Evolutionary conservation across 2,797 vertebrate genomes (phyloP).

Genomic region (Crenichthys baileyi): DNA sequence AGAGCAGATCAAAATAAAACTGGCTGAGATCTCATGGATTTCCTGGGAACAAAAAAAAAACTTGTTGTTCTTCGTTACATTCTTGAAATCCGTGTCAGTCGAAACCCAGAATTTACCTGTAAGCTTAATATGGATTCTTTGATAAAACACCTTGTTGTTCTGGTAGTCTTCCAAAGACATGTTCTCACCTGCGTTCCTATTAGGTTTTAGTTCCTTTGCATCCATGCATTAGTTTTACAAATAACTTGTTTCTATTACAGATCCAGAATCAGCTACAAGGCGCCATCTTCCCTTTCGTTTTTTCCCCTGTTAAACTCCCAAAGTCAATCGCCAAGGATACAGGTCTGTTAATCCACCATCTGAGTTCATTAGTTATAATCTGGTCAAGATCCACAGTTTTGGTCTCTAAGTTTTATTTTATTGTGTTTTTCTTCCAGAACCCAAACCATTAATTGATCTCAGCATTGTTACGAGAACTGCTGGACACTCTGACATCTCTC

Average conservation of each 20-base stretch:
- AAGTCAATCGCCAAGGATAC: constrained; percentile 95
- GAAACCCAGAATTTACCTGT: neutral
- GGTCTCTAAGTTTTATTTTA: neutral
- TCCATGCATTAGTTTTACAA: neutral
- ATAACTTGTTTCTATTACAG: constrained; percentile 68
- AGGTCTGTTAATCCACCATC: constrained; percentile 74
- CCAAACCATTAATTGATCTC: constrained; percentile 95
- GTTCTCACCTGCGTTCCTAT: neutral
- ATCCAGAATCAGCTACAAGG: constrained; percentile 98
- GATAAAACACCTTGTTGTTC: neutral
- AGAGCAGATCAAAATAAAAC: neutral
- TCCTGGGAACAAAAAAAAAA: neutral
- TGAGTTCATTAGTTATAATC: neutral
- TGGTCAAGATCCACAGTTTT: neutral
- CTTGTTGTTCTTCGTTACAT: neutral
- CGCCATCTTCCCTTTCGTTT: constrained; percentile 96
- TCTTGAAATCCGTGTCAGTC: neutral
- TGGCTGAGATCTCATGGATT: neutral
- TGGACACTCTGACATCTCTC: constrained; percentile 94
- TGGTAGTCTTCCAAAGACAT: neutral
- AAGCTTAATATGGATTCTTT: neutral
- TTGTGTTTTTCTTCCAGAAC: constrained; percentile 77
- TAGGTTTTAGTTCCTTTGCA: neutral
- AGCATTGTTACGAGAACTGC: constrained; percentile 95
- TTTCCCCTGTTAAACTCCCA: constrained; percentile 96